phyloP scores from a whole-genome alignment of 2,888 invertebrate genomes.

The Sarcophaga caerulescens region DNA sequence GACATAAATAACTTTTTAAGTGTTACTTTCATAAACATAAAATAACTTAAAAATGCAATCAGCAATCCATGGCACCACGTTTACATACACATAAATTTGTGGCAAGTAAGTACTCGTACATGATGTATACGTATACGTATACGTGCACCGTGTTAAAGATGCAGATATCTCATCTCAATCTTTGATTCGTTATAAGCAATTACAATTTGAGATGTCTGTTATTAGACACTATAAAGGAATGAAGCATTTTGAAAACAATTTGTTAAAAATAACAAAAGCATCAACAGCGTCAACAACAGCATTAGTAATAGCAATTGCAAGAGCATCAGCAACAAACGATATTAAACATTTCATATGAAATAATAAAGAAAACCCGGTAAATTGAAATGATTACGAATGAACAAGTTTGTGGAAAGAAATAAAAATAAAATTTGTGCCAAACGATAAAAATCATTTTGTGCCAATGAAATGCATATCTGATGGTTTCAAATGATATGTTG shows the following conservation, averaged over 20 bases:
- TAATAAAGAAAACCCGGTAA: neutral
- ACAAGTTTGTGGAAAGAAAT: neutral
- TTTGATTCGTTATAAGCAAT: constrained; percentile 62
- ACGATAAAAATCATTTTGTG: constrained; percentile 19
- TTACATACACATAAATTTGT: too few relatives aligned
- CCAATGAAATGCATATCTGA: neutral
- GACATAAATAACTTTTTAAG: constrained; percentile 18
- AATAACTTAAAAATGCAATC: neutral
- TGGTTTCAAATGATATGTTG: neutral
- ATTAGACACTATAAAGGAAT: constrained; percentile 58
- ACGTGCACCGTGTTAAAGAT: neutral
- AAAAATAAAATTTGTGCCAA: constrained; percentile 11
- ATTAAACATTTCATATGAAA: neutral
- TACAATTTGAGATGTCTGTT: constrained; percentile 62
- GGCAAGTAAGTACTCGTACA: neutral
- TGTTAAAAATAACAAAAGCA: constrained; percentile 3
- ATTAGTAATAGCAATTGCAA: too few relatives aligned
- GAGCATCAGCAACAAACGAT: neutral
- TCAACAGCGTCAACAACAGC: neutral
- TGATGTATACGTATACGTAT: neutral
- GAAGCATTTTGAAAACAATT: constrained; percentile 44
- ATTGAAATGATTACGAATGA: constrained; percentile 7
- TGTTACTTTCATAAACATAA: constrained; percentile 26
- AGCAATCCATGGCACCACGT: too few relatives aligned
- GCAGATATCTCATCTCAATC: constrained; percentile 42